Evolutionary conservation across 2,113 vertebrate species (phyloP).

Genomic region (Myotis lucifugus): DNA sequence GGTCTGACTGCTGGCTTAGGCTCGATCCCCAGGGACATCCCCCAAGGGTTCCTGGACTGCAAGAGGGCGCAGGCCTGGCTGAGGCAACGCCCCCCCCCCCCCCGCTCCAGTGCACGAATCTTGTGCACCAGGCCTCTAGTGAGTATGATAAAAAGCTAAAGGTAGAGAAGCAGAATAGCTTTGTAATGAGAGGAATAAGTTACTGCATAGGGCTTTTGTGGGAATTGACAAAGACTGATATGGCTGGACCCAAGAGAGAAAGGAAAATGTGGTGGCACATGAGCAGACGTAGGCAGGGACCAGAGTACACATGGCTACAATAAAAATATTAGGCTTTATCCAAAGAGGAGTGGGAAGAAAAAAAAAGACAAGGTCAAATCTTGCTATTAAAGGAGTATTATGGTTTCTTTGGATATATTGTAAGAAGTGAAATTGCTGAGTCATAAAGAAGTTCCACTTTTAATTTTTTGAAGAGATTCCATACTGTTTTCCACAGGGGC

Average conservation of each 20-base stretch:
- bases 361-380: neutral
- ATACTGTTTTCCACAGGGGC: neutral
- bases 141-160: too few relatives aligned
- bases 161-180: too few relatives aligned
- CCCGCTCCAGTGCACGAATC: too few relatives aligned
- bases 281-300: neutral
- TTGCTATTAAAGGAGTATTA: constrained; percentile 25
- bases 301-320: neutral
- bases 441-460: neutral
- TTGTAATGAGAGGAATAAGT: too few relatives aligned
- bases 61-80: too few relatives aligned
- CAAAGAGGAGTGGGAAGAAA: neutral
- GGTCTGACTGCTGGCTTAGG: too few relatives aligned
- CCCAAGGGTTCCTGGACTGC: too few relatives aligned
- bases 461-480: neutral
- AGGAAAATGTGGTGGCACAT: neutral
- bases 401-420: neutral
- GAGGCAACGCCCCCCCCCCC: too few relatives aligned
- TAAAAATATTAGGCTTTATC: neutral
- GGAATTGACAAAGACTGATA: too few relatives aligned
- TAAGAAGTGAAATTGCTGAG: neutral
- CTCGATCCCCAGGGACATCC: too few relatives aligned
- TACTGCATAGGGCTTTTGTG: too few relatives aligned
- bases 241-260: neutral
- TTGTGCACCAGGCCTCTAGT: too few relatives aligned